Base-by-base conservation (phyloP, 2,113 vertebrate genomes). In the Lophotis ruficrista region DNA sequence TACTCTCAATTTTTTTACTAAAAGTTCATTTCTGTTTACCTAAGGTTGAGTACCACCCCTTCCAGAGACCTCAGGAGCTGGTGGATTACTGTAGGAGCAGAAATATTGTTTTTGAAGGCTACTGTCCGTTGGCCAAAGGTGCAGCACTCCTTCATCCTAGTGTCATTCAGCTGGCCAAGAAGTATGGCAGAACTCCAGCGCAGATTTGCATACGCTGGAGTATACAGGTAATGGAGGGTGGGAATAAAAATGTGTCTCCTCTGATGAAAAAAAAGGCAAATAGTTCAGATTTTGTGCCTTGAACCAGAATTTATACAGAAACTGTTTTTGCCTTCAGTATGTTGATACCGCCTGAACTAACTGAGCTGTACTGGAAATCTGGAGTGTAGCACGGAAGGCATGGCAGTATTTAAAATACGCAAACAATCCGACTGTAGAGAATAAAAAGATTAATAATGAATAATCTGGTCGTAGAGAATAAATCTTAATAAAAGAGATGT, bases 121-220 rank as follows among this genome's bases (percentile, higher is more conserved):
- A 98, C 92, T 98, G 98, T 89, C 98, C 98, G 37, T 97, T 98
- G 94, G 98, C 97, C 45, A 98, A 98, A 97, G 98, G 98, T 57
- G 96, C 98, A 91, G 97, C 96, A 15, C 92, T 98, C 87, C 93
- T 53, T 73, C 93, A 98, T 89, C 97, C 98, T 35, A 70, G 87
- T 21, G 30, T 99, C 83, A 33, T 96, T 57, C 91, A 97, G 43
- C 90, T 98, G 73, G 97, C 98, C 84, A 97, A 98, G 86, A 98
- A 98, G 66, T 97, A 98, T 14, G 56, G 76, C 65, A 97, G 88
- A 89, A 98, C 97, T 30, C 94, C 98, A 51, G 98, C 98, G 62
- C 98, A 98, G 93, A 98, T 98, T 79, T 98, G 98, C 94, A 97
- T 98, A 89, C 93, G 97, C 68, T 98, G 98, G 98, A 98, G 98